These are phyloP conservation scores for Macaca nemestrina DNA, from an alignment of 2,113 vertebrate genomes.

Conservation along the genomic window DNA sequence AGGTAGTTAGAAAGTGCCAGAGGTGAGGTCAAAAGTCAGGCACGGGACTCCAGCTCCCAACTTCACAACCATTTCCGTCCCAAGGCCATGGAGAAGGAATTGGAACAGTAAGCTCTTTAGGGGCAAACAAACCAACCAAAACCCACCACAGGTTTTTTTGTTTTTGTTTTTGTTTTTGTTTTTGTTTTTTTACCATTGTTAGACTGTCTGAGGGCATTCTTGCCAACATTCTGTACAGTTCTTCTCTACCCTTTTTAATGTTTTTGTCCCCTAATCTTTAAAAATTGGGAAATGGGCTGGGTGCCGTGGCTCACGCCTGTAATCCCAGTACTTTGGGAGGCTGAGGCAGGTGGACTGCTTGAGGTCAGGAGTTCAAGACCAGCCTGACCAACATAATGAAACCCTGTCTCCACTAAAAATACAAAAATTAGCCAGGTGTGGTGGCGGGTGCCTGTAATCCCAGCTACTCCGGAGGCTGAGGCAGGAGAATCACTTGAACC, in stretches of 20 bases:
- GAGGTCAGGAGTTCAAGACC: no score
- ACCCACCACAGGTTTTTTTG: background rate
- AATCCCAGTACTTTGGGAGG: no score
- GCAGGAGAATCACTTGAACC: no score
- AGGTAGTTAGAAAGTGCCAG: background rate
- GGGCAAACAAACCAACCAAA: background rate
- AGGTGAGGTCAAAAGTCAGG: background rate
- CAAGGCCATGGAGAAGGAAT: background rate
- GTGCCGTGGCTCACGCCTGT: no score
- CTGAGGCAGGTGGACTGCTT: no score
- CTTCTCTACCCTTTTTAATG: background rate
- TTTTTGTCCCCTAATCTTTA: background rate
- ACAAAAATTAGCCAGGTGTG: no score
- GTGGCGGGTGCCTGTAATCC: no score
- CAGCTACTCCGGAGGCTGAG: no score
- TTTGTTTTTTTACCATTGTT: background rate
- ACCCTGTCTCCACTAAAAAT: no score
- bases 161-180: background rate
- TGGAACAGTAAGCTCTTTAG: background rate
- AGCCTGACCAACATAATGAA: no score
- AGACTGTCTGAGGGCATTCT: background rate
- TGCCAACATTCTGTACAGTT: background rate
- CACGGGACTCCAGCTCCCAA: background rate
- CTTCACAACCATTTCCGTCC: no score
- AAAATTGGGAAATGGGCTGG: background rate